Conservation (phyloP, 2,113 vertebrate species). For the Conger conger region DNA sequence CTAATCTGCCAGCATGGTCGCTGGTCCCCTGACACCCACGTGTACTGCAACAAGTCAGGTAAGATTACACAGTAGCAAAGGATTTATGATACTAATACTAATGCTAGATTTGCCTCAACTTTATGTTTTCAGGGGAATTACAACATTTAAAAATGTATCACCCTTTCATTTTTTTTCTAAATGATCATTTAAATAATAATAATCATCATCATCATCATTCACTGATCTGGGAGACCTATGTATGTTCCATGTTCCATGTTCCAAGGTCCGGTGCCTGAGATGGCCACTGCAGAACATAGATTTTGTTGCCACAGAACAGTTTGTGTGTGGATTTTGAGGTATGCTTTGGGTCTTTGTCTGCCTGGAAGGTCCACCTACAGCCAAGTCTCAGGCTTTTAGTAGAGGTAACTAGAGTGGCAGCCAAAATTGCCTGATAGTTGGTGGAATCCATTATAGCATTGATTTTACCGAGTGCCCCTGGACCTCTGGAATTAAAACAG, state of each 20-base stretch:
- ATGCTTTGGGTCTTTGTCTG: no score
- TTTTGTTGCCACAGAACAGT: no score
- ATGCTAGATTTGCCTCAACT: not conserved
- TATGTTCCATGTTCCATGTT: not conserved
- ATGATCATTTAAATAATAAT: not conserved
- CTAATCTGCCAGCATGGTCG: conserved; percentile 85
- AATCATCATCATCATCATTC: not conserved
- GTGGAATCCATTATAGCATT: no score
- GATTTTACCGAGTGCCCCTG: no score
- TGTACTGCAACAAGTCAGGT: conserved; percentile 81
- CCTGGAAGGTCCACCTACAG: no score
- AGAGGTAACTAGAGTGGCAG: no score
- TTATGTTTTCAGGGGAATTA: not conserved
- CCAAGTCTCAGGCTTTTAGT: no score
- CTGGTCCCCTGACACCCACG: conserved; percentile 83
- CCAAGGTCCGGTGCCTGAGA: no score
- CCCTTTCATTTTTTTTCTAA: not conserved
- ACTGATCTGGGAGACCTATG: not conserved
- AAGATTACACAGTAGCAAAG: not conserved
- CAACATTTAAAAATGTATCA: not conserved
- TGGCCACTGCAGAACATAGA: no score
- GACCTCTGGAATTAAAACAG: no score
- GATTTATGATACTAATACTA: not conserved
- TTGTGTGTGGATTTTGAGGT: no score
- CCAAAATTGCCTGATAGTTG: no score